Evolutionary conservation across 2,797 vertebrate genomes (phyloP).

Genomic region (Danio jaintianensis): DNA sequence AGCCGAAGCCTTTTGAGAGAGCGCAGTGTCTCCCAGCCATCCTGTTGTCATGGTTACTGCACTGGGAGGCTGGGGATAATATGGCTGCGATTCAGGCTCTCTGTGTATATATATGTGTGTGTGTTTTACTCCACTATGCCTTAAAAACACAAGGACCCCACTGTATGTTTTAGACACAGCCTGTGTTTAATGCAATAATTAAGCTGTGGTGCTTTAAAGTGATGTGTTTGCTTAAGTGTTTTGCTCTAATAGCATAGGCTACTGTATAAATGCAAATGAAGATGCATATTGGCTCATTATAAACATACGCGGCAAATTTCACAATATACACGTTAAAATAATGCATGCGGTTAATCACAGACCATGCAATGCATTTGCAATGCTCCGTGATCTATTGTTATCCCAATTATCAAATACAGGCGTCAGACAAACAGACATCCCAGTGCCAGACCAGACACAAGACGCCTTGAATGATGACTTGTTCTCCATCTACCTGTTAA

Average conservation of each 20-base stretch:
- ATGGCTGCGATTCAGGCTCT: slow-evolving; percentile 76
- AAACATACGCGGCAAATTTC: no score
- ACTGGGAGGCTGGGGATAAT: slow-evolving; percentile 89
- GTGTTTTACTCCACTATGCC: slow-evolving; percentile 52
- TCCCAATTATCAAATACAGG: slow-evolving; percentile 55
- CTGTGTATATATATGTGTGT: slow-evolving; percentile 35
- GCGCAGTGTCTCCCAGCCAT: slow-evolving; percentile 88
- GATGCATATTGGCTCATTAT: not conserved
- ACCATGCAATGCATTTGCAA: slow-evolving; percentile 21
- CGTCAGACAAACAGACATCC: slow-evolving; percentile 70
- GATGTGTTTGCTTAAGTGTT: slow-evolving; percentile 31
- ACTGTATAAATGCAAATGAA: not conserved
- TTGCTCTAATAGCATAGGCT: not conserved
- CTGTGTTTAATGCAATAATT: slow-evolving; percentile 33
- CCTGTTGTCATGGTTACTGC: slow-evolving; percentile 99
- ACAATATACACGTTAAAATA: not conserved
- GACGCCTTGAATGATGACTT: slow-evolving; percentile 50
- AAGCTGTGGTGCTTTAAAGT: slow-evolving; percentile 39
- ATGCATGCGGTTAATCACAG: not conserved
- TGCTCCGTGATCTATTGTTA: slow-evolving; percentile 50
- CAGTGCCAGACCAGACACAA: slow-evolving; percentile 64
- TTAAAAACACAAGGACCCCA: slow-evolving; percentile 51
- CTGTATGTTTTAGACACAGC: slow-evolving; percentile 44
- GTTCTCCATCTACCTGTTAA: slow-evolving; percentile 27
- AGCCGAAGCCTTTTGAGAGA: slow-evolving; percentile 70